These are phyloP conservation scores for Podotricha telesiphe DNA, from an alignment of 2,888 invertebrate genomes.

Conservation along the genomic window DNA sequence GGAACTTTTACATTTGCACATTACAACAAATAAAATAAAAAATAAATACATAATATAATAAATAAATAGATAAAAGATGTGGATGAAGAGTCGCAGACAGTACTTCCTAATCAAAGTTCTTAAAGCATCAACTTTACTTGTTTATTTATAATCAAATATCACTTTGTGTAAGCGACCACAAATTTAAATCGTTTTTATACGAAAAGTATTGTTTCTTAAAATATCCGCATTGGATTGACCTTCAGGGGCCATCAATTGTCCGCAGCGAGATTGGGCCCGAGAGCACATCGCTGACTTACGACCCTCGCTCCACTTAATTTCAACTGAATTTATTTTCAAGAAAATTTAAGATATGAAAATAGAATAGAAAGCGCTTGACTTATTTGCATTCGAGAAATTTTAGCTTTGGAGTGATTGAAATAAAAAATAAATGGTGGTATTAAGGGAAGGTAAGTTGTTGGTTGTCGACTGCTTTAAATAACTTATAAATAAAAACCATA, in stretches of 20 bases:
- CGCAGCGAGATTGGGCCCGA: constrained; percentile 26
- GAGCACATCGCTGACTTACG: constrained; percentile 29
- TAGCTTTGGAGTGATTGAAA: neutral
- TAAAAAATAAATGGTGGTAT: neutral
- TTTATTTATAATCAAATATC: neutral
- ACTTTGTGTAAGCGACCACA: neutral
- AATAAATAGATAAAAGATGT: too few relatives aligned
- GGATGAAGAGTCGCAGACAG: too few relatives aligned
- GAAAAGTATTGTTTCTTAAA: constrained; percentile 9
- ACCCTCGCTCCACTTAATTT: constrained; percentile 20
- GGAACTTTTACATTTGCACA: too few relatives aligned
- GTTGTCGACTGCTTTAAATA: neutral
- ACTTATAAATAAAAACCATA: too few relatives aligned
- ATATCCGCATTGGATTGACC: constrained; percentile 15
- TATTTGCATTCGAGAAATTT: constrained; percentile 12
- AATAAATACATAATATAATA: too few relatives aligned
- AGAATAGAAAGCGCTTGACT: constrained; percentile 14
- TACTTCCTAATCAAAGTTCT: too few relatives aligned
- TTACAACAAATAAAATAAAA: too few relatives aligned
- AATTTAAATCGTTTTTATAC: constrained; percentile 5
- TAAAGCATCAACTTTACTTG: neutral
- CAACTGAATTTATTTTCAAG: constrained; percentile 11
- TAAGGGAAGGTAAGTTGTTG: too few relatives aligned
- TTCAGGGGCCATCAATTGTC: constrained; percentile 23
- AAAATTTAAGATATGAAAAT: constrained; percentile 27